Conservation (phyloP, 2,113 vertebrate species). For the Larimichthys crocea region DNA sequence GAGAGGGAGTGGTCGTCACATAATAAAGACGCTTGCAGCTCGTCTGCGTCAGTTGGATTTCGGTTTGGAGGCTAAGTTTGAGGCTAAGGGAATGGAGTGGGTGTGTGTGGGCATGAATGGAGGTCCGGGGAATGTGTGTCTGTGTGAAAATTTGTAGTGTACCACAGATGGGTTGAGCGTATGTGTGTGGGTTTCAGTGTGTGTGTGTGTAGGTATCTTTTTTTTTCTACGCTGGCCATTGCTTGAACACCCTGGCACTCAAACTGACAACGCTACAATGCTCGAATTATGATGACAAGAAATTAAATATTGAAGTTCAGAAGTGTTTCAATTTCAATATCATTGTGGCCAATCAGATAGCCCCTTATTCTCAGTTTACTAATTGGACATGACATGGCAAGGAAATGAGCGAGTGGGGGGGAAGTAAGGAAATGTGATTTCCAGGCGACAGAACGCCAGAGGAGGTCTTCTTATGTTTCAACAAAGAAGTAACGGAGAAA, state of each 20-base stretch:
- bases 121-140: slow-evolving; percentile 59
- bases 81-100: slow-evolving; percentile 46
- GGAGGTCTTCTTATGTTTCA: slow-evolving; percentile 51
- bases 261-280: not conserved
- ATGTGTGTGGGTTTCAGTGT: slow-evolving; percentile 56
- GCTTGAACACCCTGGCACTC: slow-evolving; percentile 22
- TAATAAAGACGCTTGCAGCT: slow-evolving; percentile 76
- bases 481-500: slow-evolving; percentile 35
- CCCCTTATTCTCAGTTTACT: slow-evolving; percentile 24
- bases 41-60: slow-evolving; percentile 64
- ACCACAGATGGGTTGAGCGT: slow-evolving; percentile 70
- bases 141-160: slow-evolving; percentile 57
- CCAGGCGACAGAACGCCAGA: slow-evolving; percentile 34
- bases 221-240: slow-evolving; percentile 24
- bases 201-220: slow-evolving; percentile 50
- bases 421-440: slow-evolving; percentile 62
- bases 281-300: not conserved
- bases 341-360: slow-evolving; percentile 25
- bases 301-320: slow-evolving; percentile 7
- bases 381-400: slow-evolving; percentile 31
- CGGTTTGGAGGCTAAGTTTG: slow-evolving; percentile 13
- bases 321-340: slow-evolving; percentile 11
- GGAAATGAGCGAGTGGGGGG: slow-evolving; percentile 42
- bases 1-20: slow-evolving; percentile 69
- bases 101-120: slow-evolving; percentile 66